Evolutionary conservation across 2,797 vertebrate species (phyloP).

Genomic region (Benthosema pterotum): DNA sequence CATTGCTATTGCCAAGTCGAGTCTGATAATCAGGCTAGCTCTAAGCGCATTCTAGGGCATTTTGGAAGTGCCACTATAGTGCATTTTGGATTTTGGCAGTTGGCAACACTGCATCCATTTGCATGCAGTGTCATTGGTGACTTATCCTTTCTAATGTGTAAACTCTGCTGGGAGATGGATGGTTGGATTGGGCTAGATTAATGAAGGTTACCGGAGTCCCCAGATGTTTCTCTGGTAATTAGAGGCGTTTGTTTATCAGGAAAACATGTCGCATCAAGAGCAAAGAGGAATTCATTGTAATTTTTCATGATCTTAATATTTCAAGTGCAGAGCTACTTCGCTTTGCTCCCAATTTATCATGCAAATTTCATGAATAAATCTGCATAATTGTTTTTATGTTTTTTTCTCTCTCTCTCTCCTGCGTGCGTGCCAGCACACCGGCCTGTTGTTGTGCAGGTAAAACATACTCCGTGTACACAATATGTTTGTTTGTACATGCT

Average conservation of each 20-base stretch:
- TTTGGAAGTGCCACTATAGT: no score
- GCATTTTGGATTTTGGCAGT: no score
- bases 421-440: constrained; percentile 85
- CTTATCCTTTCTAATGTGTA: constrained; percentile 95
- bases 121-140: constrained; percentile 87
- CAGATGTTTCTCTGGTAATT: constrained; percentile 99
- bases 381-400: constrained; percentile 90
- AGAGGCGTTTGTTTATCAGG: constrained; percentile 98
- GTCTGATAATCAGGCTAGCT: no score
- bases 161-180: constrained; percentile 87
- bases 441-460: no score
- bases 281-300: constrained; percentile 97
- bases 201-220: constrained; percentile 99
- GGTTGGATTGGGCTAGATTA: constrained; percentile 93
- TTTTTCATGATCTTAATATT: constrained; percentile 99
- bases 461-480: no score
- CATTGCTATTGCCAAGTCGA: no score
- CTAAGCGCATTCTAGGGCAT: no score
- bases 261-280: constrained; percentile 99
- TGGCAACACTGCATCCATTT: no score
- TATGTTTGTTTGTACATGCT: no score
- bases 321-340: constrained; percentile 99
- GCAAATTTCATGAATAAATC: constrained; percentile 99
- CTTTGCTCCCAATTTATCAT: constrained; percentile 99
- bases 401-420: constrained; percentile 79